phyloP scores from a whole-genome alignment of 1,140 invertebrate genomes.

The Bombyx mori region DNA sequence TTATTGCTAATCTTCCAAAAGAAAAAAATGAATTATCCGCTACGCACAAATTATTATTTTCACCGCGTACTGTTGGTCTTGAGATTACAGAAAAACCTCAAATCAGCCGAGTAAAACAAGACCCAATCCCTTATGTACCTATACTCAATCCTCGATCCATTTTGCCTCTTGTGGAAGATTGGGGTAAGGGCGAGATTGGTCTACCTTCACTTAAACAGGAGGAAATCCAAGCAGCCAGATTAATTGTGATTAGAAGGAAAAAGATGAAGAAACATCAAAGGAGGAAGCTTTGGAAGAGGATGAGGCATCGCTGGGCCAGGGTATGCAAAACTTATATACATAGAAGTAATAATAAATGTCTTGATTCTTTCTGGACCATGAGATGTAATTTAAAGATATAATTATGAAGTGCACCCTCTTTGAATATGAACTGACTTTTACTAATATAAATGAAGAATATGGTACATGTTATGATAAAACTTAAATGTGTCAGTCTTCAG shows the following conservation, averaged over 20 bases:
- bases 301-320: slow-evolving; percentile 83
- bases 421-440: too few relatives aligned
- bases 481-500: too few relatives aligned
- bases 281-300: slow-evolving; percentile 82
- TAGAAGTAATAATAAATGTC: too few relatives aligned
- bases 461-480: too few relatives aligned
- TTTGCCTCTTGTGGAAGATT: slow-evolving; percentile 53
- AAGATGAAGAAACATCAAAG: slow-evolving; percentile 92
- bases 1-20: slow-evolving; percentile 25
- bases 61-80: slow-evolving; percentile 37
- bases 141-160: slow-evolving; percentile 58
- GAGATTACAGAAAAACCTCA: slow-evolving; percentile 40
- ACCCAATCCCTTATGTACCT: slow-evolving; percentile 49
- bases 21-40: slow-evolving; percentile 18
- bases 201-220: slow-evolving; percentile 42
- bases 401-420: too few relatives aligned
- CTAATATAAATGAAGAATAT: too few relatives aligned
- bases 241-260: slow-evolving; percentile 83
- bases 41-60: slow-evolving; percentile 21
- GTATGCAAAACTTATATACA: slow-evolving; percentile 19
- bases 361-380: too few relatives aligned
- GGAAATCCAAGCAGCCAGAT: slow-evolving; percentile 77
- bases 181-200: slow-evolving; percentile 53
- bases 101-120: slow-evolving; percentile 32
- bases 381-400: too few relatives aligned